Conservation (phyloP, 2,888 invertebrate species). For the Scaeva pyrastri region DNA sequence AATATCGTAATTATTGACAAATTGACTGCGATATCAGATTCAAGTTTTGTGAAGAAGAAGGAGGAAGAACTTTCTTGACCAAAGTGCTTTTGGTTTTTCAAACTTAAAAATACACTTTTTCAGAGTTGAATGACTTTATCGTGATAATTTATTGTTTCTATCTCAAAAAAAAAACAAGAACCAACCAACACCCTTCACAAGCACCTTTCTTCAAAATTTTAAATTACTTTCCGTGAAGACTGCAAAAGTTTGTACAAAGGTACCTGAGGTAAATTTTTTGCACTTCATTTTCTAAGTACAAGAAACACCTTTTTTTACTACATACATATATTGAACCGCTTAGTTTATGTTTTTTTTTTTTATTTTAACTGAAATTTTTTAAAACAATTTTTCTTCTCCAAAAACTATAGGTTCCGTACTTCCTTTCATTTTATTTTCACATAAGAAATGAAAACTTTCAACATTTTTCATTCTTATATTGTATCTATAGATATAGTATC, state of each 20-base stretch:
- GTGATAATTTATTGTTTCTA: not conserved
- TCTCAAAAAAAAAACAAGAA: not conserved
- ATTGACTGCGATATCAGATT: too few relatives aligned
- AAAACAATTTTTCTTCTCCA: constrained; percentile 1
- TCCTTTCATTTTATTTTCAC: not conserved
- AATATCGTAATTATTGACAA: too few relatives aligned
- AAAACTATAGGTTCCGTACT: not conserved
- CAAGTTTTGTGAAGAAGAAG: too few relatives aligned
- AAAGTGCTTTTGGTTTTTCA: too few relatives aligned
- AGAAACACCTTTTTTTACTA: constrained; percentile 9
- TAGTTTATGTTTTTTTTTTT: not conserved
- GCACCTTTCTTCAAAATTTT: not conserved
- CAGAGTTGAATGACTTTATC: too few relatives aligned
- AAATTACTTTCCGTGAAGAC: not conserved
- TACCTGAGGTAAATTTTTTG: not conserved
- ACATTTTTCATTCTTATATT: constrained; percentile 18
- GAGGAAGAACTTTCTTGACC: too few relatives aligned
- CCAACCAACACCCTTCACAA: not conserved
- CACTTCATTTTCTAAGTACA: not conserved
- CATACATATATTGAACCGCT: not conserved
- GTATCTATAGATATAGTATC: not conserved
- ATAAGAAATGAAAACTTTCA: constrained; percentile 15
- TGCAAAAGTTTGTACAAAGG: not conserved
- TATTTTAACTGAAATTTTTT: not conserved
- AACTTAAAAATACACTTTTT: too few relatives aligned